These are phyloP conservation scores for Sebastes oblongus DNA, from an alignment of 2,797 vertebrate genomes.

Conservation along the genomic window DNA sequence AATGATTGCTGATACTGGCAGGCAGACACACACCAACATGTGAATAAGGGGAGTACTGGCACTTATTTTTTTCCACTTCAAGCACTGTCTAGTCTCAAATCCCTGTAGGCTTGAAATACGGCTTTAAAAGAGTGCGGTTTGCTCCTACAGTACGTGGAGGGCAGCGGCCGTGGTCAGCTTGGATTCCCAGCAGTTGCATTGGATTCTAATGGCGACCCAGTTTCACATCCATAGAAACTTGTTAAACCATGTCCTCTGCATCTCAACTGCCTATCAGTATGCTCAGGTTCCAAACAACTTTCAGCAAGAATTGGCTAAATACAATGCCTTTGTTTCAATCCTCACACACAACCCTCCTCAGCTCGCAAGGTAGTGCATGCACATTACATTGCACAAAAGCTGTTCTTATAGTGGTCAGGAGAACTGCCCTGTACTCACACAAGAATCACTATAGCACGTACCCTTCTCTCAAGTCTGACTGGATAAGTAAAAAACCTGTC, in stretches of 20 bases:
- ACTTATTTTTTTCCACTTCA: no score
- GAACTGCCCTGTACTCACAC: background rate
- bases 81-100: background rate
- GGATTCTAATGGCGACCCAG: constrained; percentile 1
- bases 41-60: no score
- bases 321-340: background rate
- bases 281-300: background rate
- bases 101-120: background rate
- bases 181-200: background rate
- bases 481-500: constrained; percentile 8
- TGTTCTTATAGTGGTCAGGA: background rate
- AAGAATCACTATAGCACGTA: background rate
- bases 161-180: constrained; percentile 2
- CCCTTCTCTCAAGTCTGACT: background rate
- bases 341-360: background rate
- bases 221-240: constrained; percentile 6
- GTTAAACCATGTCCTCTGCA: background rate
- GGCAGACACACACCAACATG: no score
- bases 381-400: background rate
- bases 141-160: background rate
- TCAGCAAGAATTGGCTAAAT: background rate
- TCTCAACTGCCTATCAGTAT: background rate
- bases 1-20: no score
- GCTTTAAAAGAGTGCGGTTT: constrained; percentile 1
- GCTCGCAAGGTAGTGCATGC: background rate